Evolutionary conservation across 2,888 invertebrate species (phyloP).

Genomic region (Nomada hirtipes): DNA sequence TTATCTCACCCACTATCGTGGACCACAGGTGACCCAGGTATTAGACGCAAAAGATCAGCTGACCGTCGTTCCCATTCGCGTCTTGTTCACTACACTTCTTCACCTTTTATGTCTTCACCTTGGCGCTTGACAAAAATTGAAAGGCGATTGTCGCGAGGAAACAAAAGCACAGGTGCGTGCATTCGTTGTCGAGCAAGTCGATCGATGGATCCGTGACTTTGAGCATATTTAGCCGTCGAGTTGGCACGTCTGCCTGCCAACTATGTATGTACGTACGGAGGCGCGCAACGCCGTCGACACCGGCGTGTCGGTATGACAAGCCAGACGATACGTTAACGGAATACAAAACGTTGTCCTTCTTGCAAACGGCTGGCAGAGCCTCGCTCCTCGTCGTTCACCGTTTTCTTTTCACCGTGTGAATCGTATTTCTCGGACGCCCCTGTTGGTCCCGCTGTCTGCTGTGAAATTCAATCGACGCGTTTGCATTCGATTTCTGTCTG

Average conservation of each 20-base stretch:
- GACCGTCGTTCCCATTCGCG: slow-evolving; percentile 9
- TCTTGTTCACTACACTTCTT: neutral
- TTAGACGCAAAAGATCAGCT: slow-evolving; percentile 26
- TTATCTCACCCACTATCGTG: too few species aligned
- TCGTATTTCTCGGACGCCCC: slow-evolving; percentile 44
- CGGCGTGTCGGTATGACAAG: slow-evolving; percentile 77
- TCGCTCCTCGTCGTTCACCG: slow-evolving; percentile 53
- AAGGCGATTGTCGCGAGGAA: slow-evolving; percentile 41
- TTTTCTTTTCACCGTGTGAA: slow-evolving; percentile 56
- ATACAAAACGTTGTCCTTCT: slow-evolving; percentile 72
- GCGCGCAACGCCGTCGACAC: slow-evolving; percentile 60
- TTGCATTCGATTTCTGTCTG: slow-evolving; percentile 26
- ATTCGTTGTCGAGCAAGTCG: slow-evolving; percentile 40
- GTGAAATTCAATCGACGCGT: slow-evolving; percentile 40
- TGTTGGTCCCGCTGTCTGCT: slow-evolving; percentile 7
- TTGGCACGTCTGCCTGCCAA: slow-evolving; percentile 75
- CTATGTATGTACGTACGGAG: slow-evolving; percentile 51
- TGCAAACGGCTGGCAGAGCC: slow-evolving; percentile 46
- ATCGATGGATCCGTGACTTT: slow-evolving; percentile 64
- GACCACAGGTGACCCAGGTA: neutral
- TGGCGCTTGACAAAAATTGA: slow-evolving; percentile 33
- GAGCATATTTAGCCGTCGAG: slow-evolving; percentile 72
- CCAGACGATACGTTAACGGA: slow-evolving; percentile 71
- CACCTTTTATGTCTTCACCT: neutral
- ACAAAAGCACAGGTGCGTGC: slow-evolving; percentile 55